Evolutionary conservation across 2,797 vertebrate species (phyloP), one percentile per base, ranked within the genome.

Genomic region (Fundulus diaphanus): DNA sequence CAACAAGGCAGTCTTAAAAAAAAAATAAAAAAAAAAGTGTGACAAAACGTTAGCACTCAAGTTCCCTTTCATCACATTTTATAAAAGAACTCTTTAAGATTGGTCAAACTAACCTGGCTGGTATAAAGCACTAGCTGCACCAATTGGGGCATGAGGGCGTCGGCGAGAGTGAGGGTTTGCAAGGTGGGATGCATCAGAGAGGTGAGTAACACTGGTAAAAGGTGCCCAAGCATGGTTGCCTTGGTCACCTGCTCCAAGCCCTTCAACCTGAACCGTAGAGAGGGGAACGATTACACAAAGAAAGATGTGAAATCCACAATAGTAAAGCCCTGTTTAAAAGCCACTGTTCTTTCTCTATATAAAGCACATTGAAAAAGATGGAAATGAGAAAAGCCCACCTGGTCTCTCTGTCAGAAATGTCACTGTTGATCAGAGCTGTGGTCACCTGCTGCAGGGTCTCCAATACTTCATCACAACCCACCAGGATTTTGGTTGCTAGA

Each of bases 111-210:
- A 89, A 99, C 98, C 97, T 99, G 98, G 88, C 98, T 99, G 56
- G 98, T 99, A 72, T 99, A 99, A 66, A 99, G 97, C 16, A 99
- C 98, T 68, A 99, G 94, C 90, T 99, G 98, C 35, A 99, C 97
- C 66, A 99, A 92, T 92, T 99, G 98, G 74, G 98, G 97, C 98
- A 99, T 99, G 85, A 99, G 95, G 22, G 97, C 97, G 22, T 99
- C 98, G 4, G 97, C 98, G 76, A 99, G 96, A 22, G 92, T 97
- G 59, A 99, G 93, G 8, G 98, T 99, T 88, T 99, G 98, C 72
- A 99, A 94, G 87, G 99, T 99, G 6, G 97, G 97, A 86, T 99
- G 98, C 98, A 99, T 99, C 92, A 99, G 92, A 49, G 98, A 97
- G 0, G 98, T 99, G 88, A 99, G 94, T 31, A 99, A 91, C 76